Base-by-base conservation (phyloP, 2,888 invertebrate genomes). In the Taphrorychus bicolor region DNA sequence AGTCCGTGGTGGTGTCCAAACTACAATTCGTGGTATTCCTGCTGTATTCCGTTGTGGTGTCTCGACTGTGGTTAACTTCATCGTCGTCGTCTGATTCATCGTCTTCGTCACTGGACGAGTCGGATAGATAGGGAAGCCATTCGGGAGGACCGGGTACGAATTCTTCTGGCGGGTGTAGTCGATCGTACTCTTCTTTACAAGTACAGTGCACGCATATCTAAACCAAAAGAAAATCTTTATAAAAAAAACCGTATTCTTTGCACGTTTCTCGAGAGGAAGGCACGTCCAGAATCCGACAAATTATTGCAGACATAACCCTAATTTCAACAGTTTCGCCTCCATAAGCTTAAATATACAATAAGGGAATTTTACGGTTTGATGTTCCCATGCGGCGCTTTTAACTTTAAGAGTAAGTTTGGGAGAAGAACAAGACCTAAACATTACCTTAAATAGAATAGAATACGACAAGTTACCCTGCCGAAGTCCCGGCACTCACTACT, bases 171-270 rank as follows among this genome's bases (percentile, higher is more conserved):
- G 82, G 80, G 71, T 84, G 83, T 64, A 87, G 84, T 66, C 86
- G 86, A 72, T 87, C 85, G 84, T 91, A 91, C 76, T 91, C 90
- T 77, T 92, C 91, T 81, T 92, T 83, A 76, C 91, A 92, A 23
- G 87, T 85, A 80, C 93, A 93, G 77, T 93, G 93, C 71, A 91
- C 88, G 82, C 93, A 62, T 54, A 60, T 32, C 60, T 60, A 5
- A n/a, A 49, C 52, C 9, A 52, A 32, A 59, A 22, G 16, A 54
- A 18, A 51, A 17, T 9, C n/a, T n/a, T n/a, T n/a, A 51, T 51
- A 51, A 51, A 51, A 18, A 32, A 32, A 9, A 2, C 32, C 1
- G 32, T 11, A 32, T 32, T 32, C 3, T 32, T 1, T 32, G 3
- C 32, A 32, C 7, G 40, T 32, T 32, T 11, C 11, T 32, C n/a